Evolutionary conservation across 1,140 invertebrate genomes (phyloP).

Genomic region (Steinernema khuongi): DNA sequence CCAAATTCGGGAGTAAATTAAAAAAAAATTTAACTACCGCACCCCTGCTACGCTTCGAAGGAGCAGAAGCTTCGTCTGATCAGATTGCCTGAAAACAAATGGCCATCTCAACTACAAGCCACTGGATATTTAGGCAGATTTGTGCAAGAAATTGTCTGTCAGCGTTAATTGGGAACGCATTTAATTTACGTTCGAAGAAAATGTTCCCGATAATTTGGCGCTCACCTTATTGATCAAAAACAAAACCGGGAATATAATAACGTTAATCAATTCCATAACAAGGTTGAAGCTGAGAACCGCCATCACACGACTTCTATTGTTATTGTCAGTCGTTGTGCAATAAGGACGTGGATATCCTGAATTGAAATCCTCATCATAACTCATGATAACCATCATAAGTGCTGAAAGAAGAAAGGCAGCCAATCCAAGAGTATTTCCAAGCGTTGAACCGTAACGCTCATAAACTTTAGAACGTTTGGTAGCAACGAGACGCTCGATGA

Average conservation of each 20-base stretch:
- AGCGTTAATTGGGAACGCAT: no score
- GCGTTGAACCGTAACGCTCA: background rate
- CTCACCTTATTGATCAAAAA: background rate
- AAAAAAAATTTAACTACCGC: no score
- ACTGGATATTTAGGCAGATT: no score
- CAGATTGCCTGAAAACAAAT: no score
- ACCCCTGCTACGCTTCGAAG: no score
- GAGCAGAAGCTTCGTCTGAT: no score
- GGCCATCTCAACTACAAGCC: no score
- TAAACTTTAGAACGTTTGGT: background rate
- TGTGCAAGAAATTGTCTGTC: no score
- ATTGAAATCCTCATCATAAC: constrained; percentile 1
- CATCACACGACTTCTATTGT: background rate
- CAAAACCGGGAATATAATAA: background rate
- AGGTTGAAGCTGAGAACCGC: background rate
- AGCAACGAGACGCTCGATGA: background rate
- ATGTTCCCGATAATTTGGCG: no score
- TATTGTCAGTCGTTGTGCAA: background rate
- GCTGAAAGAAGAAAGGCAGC: background rate
- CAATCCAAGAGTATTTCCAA: background rate
- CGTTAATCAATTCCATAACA: background rate
- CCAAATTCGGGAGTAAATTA: no score
- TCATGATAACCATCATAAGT: background rate
- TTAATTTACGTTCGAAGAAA: no score
- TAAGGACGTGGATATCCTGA: background rate